Conservation (phyloP, 2,888 invertebrate species). For the Lepeophtheirus nordmannii region DNA sequence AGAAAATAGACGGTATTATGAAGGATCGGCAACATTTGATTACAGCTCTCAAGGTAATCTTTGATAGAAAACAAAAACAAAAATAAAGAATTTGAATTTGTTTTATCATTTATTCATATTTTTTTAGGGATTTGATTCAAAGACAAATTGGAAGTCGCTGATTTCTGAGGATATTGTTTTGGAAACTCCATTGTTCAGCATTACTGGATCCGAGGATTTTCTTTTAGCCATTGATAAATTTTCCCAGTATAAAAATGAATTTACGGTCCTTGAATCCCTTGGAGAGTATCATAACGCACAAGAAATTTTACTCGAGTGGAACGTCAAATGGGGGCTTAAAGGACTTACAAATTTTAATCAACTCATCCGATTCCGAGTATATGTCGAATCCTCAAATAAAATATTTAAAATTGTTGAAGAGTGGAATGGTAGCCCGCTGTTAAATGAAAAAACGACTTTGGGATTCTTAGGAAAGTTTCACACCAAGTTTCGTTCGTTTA, state of each 20-base stretch:
- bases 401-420: background rate
- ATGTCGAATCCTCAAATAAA: background rate
- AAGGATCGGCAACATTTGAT: background rate
- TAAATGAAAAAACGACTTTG: background rate
- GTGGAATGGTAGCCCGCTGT: background rate
- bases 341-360: background rate
- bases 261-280: background rate
- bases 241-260: background rate
- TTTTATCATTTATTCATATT: background rate
- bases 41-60: background rate
- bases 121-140: background rate
- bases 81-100: no score
- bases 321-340: background rate
- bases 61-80: background rate
- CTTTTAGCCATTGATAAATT: background rate
- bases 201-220: background rate
- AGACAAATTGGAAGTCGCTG: background rate
- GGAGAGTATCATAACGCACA: constrained; percentile 2
- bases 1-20: background rate
- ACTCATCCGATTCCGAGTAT: background rate
- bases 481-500: background rate
- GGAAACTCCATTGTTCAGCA: background rate
- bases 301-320: background rate
- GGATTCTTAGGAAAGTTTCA: background rate
- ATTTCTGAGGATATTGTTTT: background rate